Evolutionary conservation across 2,797 vertebrate genomes (phyloP), one percentile per base, ranked within the genome.

Genomic region (Alauda arvensis): DNA sequence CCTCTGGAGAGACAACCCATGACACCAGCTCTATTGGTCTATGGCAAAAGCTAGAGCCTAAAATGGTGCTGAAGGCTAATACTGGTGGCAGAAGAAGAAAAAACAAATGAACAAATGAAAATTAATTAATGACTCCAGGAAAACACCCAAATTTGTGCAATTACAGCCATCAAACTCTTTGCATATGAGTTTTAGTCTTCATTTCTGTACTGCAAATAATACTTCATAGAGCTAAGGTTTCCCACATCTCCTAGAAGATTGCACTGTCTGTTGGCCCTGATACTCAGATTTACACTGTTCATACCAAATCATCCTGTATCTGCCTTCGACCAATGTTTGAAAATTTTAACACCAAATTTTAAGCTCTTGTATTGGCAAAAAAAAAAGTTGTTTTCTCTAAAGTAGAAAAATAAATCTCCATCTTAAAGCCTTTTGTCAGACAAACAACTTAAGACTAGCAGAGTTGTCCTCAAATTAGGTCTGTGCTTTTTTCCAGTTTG

Each of bases 51-150:
- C 40, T 43, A 28, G 31, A 86, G 24, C 31, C 33, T 52, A 69
- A 77, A 87, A 81, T 60, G 69, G 57, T 89, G 77, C 45, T 81
- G 74, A 87, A 84, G 77, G 77, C 51, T 93, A 77, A 93, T 57
- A 81, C 93, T 95, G 70, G 83, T 45, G 79, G 81, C 68, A 95
- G 88, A 89, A 95, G 79, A 94, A 78, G 62, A 91, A 94, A 94
- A 94, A 87, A 85, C 63, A 91, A 95, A 95, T 79, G 68, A 94
- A 91, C 60, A 91, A 94, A 89, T 80, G 93, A 96, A 96, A 96
- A 94, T 94, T 92, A 94, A 94, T 94, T 93, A 31, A 94, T 69
- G 60, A 60, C 85, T 95, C 77, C 78, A 93, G 90, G 85, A 93
- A 96, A 96, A 92, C 71, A 90, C 46, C 88, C 68, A 85, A 88